Conservation (phyloP, 2,113 vertebrate genomes). For the Thamnaconus septentrionalis region DNA sequence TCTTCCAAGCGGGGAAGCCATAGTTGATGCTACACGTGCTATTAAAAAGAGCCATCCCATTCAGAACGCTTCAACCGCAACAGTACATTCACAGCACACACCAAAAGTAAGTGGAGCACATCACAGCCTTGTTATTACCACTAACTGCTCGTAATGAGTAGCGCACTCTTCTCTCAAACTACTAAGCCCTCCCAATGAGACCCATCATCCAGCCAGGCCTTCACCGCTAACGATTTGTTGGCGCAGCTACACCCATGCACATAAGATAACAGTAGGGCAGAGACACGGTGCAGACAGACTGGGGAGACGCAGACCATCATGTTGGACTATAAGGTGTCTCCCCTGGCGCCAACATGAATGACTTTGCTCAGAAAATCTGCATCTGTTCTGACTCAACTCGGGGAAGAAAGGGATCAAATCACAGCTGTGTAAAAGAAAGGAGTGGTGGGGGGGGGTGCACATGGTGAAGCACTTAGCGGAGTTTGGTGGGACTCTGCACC, state of each 20-base stretch:
- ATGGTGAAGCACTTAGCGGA: neutral
- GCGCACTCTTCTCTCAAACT: conserved; percentile 41
- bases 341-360: neutral
- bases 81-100: conserved; percentile 34
- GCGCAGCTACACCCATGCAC: conserved; percentile 49
- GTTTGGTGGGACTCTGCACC: neutral
- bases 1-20: too few species aligned
- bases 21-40: too few species aligned
- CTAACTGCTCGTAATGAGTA: conserved; percentile 56
- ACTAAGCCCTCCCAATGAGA: conserved; percentile 44
- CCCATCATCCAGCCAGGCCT: conserved; percentile 45
- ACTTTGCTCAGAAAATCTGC: too few species aligned
- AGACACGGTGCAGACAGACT: conserved; percentile 13
- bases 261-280: conserved; percentile 31
- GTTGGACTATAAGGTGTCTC: too few species aligned
- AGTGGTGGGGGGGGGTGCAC: too few species aligned
- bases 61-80: conserved; percentile 17
- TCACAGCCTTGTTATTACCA: conserved; percentile 47
- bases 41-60: too few species aligned
- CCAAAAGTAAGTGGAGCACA: conserved; percentile 29
- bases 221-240: conserved; percentile 54
- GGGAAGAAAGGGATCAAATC: neutral
- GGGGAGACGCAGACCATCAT: conserved; percentile 15
- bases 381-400: too few species aligned
- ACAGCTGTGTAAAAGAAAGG: conserved; percentile 3